Evolutionary conservation across 1,140 invertebrate species (phyloP), one percentile per base, ranked within the genome.

Genomic region (Drosophila parvula): DNA sequence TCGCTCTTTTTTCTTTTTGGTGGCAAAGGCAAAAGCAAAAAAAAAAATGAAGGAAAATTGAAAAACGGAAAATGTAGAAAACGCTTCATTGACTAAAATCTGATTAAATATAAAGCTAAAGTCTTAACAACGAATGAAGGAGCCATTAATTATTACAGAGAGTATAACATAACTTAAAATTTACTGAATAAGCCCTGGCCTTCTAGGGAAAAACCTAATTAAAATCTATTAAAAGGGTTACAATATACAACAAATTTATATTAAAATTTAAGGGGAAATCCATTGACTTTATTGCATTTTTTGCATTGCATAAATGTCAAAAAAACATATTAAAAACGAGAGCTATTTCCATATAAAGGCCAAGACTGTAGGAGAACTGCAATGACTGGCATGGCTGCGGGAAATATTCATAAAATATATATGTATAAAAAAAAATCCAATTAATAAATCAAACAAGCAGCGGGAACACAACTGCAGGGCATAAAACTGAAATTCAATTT

Each of bases 21-120:
- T 28, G 9, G 34, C 12, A 22, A 22, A 22, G 9, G 27, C 14
- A 16, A 16, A 50, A 16, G 10, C n/a, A n/a, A n/a, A n/a, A n/a
- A n/a, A n/a, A n/a, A n/a, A n/a, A n/a, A n/a, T n/a, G n/a, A n/a
- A n/a, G 2, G 5, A 32, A 60, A 60, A 28, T 28, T 28, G 6
- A 18, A 50, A 68, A 63, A 9, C 28, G 28, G 3, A 30, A 34
- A 68, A 27, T 30, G 12, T 22, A 10, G 30, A 18, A 43, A 55
- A 53, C 34, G 59, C 40, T 68, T 78, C 55, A 78, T 45, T 81
- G 79, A 68, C 78, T 62, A 74, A 82, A 57, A 69, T 53, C 48
- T 48, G 43, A 68, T 68, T 51, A 68, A 64, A 51, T 50, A 43
- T 64, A 28, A 27, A 4, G 22, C 14, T 28, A 1, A n/a, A 28